Base-by-base conservation (phyloP, 1,140 invertebrate genomes). In the Onthophagus taurus region DNA sequence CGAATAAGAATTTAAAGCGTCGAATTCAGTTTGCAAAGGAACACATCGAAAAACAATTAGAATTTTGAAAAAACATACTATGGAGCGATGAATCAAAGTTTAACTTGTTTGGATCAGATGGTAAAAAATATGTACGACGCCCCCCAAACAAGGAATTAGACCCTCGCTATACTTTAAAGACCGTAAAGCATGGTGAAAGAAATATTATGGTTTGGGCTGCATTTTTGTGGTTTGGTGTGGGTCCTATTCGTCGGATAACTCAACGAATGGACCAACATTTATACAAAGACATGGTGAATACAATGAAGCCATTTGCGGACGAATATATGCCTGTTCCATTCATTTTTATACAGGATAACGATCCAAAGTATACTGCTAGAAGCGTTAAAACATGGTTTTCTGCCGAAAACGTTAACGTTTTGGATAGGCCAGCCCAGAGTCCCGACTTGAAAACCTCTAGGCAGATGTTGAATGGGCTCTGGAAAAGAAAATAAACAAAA, bases 181-280 rank as follows among this genome's bases (percentile, higher is more conserved):
- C 37, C n/a, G 11, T 39, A n/a, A 39, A 39, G 36, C 37, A 39
- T 39, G 21, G 37, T 14, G 23, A 23, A 24, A 12, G 36, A 11
- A 26, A 29, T 39, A 39, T 26, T 26, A 39, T 21, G 37, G 18
- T 39, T 7, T 39, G 37, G 37, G 37, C 20, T 39, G 37, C 21
- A 3, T n/a, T 39, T 23, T 39, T 23, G 26, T 39, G 37, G 37
- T 26, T 4, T 39, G 37, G 21, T 24, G 16, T 39, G 5, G 37
- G 37, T 24, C 21, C 23, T 17, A 23, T 39, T 2, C 11, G 11
- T 39, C 8, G 23, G 13, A 39, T 39, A 12, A 29, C 12, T 17
- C 11, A 7, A 14, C 23, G 17, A 21, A 26, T 26, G 23, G 37
- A 39, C 23, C 37, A 29, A 39, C 12, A 21, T 38, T 17, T 18